A percentile compares a stretch with the other conserved stretches of the same genome.
phyloP scores from a whole-genome alignment of 2,797 vertebrate genomes.

The Scarus forsteni region DNA sequence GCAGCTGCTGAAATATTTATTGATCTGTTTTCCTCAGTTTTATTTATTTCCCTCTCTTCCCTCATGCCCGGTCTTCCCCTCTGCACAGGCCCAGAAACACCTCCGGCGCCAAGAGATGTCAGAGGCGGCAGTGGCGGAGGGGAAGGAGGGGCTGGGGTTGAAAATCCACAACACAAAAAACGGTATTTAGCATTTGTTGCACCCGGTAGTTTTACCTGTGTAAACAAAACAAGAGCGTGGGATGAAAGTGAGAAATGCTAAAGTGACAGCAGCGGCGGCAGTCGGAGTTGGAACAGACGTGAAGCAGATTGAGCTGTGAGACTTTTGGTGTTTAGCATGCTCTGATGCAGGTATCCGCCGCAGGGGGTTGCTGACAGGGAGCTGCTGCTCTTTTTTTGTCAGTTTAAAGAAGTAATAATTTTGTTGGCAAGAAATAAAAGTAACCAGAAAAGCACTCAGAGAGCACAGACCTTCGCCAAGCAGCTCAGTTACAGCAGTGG shows the following conservation, averaged over 20 bases:
- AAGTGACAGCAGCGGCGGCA: conserved; percentile 26
- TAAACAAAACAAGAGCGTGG: conserved; percentile 67
- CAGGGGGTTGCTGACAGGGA: conserved; percentile 60
- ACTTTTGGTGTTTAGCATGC: conserved; percentile 35
- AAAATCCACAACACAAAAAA: conserved; percentile 69
- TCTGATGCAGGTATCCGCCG: conserved; percentile 31
- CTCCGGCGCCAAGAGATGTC: conserved; percentile 66
- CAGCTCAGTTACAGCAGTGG: too few relatives aligned
- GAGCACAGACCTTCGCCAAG: too few relatives aligned
- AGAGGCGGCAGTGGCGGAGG: conserved; percentile 35
- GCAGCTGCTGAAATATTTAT: conserved; percentile 89
- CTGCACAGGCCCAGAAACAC: conserved; percentile 60
- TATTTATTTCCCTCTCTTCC: conserved; percentile 80
- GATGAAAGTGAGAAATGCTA: conserved; percentile 41
- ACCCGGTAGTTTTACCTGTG: conserved; percentile 68
- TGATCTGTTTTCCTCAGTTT: conserved; percentile 86
- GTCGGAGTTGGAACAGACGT: conserved; percentile 28
- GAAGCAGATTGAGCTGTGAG: conserved; percentile 49
- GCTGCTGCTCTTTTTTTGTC: conserved; percentile 46
- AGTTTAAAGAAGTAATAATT: conserved; percentile 30
- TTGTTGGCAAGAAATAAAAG: too few relatives aligned
- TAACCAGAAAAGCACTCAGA: too few relatives aligned
- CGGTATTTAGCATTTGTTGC: conserved; percentile 75
- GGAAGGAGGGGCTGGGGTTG: conserved; percentile 24
- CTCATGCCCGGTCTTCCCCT: conserved; percentile 49